Base-by-base conservation (phyloP, 2,888 invertebrate genomes). In the Xestia sexstrigata region DNA sequence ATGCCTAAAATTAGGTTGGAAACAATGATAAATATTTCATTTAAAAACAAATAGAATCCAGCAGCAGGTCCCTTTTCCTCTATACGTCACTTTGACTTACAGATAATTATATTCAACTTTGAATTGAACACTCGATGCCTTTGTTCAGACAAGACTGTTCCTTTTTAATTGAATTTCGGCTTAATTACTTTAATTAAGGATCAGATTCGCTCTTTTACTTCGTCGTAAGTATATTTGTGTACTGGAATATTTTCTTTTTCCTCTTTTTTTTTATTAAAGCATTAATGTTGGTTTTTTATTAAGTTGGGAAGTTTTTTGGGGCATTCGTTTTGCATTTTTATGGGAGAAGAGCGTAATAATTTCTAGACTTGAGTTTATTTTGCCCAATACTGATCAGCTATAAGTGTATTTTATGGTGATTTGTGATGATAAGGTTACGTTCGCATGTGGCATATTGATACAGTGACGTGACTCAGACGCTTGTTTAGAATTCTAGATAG, bases 121-220 rank as follows among this genome's bases (percentile, higher is more conserved):
- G 79, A 87, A 84, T 72, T 72, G 67, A 76, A 80, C 76, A 68
- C 78, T 84, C 77, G 71, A 84, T 86, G 72, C 78, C 73, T 75
- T 78, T 78, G 79, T 78, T 69, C 77, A 67, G 63, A 76, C 87
- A 76, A 83, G 78, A 79, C 70, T 78, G 80, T 75, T 67, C 81
- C 76, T 79, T 85, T 85, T 84, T 85, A 85, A 85, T 89, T 84
- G 78, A 83, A 83, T 87, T 84, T 78, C n/a, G 71, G 70, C 78
- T 76, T 89, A 88, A 88, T 89, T 83, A 83, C 80, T 85, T 88
- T 87, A 88, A 89, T 89, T 83, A 85, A 84, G 83, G 71, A 78
- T 78, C 77, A 67, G 86, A 83, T 82, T 83, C 78, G 62, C 68
- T 78, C 76, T 67, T 74, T 82, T 63, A 55, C 39, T 76, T 83